A percentile compares a stretch with the other conserved stretches of the same genome.
phyloP scores from a whole-genome alignment of 1,140 invertebrate genomes.

The Hirudo medicinalis region DNA sequence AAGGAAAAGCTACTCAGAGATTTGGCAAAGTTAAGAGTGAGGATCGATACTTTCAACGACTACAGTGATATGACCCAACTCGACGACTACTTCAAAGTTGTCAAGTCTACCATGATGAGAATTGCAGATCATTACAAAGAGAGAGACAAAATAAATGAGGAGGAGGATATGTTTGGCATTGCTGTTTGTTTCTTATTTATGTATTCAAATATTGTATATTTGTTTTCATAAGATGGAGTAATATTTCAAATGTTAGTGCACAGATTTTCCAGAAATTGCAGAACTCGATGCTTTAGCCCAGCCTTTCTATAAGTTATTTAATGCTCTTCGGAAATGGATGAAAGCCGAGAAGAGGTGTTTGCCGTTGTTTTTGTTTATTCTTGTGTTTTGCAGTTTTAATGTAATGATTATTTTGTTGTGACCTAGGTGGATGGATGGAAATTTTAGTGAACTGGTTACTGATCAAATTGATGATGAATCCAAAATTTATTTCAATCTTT shows the following conservation, averaged over 20 bases:
- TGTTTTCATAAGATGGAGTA: no score
- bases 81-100: slow-evolving; percentile 46
- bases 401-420: neutral
- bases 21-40: slow-evolving; percentile 56
- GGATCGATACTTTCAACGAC: slow-evolving; percentile 47
- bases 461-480: slow-evolving; percentile 33
- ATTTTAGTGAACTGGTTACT: slow-evolving; percentile 66
- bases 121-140: slow-evolving; percentile 58
- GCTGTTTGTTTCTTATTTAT: slow-evolving; percentile 37
- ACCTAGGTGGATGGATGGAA: slow-evolving; percentile 69
- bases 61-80: slow-evolving; percentile 44
- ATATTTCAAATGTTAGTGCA: slow-evolving; percentile 29
- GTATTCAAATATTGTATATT: neutral
- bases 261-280: slow-evolving; percentile 58
- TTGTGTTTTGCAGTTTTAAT: neutral
- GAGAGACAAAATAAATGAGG: slow-evolving; percentile 66
- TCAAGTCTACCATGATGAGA: slow-evolving; percentile 58
- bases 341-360: slow-evolving; percentile 55
- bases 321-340: slow-evolving; percentile 56
- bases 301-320: slow-evolving; percentile 46
- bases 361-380: neutral
- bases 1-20: slow-evolving; percentile 55
- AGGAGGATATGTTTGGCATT: slow-evolving; percentile 58
- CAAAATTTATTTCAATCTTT: slow-evolving; percentile 5
- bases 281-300: slow-evolving; percentile 44